phyloP scores from a whole-genome alignment of 2,888 invertebrate species.

The Polydesmus complanatus region DNA sequence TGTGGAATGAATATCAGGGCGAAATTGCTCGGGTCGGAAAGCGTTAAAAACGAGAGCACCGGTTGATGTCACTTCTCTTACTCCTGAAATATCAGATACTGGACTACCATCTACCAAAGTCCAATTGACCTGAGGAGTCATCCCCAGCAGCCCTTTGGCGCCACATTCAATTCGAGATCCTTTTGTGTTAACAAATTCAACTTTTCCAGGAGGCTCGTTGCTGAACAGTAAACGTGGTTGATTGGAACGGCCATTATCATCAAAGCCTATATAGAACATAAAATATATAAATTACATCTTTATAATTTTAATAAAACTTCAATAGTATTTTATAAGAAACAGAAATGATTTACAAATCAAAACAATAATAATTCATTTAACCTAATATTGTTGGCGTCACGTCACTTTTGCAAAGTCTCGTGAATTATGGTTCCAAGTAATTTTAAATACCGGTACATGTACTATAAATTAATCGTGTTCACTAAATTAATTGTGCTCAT shows the following conservation, averaged over 20 bases:
- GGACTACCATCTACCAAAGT: slow-evolving; percentile 8
- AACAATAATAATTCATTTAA: too few relatives aligned
- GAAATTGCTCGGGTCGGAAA: slow-evolving; percentile 8
- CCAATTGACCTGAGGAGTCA: slow-evolving; percentile 2
- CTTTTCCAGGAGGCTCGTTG: slow-evolving; percentile 5
- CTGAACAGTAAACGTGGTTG: slow-evolving; percentile 1
- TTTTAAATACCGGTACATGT: too few relatives aligned
- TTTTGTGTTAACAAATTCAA: slow-evolving; percentile 13
- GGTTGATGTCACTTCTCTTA: not conserved
- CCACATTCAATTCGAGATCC: slow-evolving; percentile 5
- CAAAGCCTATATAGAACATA: not conserved
- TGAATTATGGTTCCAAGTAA: too few relatives aligned
- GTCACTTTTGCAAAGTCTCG: too few relatives aligned
- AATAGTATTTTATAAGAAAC: too few relatives aligned
- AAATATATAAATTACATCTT: too few relatives aligned
- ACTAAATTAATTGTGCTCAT: too few relatives aligned
- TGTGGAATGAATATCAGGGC: slow-evolving; percentile 11
- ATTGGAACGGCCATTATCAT: not conserved
- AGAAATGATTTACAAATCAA: too few relatives aligned
- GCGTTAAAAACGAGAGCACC: slow-evolving; percentile 5
- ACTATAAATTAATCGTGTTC: too few relatives aligned
- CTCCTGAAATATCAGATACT: not conserved
- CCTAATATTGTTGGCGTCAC: too few relatives aligned
- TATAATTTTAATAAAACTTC: too few relatives aligned
- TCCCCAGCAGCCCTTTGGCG: slow-evolving; percentile 3